phyloP scores from a whole-genome alignment of 2,113 vertebrate genomes.

The Benitochromis conjunctus region DNA sequence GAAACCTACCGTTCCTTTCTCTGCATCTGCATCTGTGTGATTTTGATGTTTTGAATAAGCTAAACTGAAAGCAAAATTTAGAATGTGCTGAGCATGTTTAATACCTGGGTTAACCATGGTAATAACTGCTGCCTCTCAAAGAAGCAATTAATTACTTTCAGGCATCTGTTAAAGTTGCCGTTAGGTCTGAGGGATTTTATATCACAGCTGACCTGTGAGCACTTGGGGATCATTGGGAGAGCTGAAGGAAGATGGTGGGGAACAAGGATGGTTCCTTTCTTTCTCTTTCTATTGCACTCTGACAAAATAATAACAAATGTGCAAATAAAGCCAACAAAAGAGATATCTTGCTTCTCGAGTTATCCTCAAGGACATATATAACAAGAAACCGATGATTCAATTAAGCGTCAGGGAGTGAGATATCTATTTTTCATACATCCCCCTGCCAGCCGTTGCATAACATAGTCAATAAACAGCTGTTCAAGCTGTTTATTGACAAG shows the following conservation, averaged over 20 bases:
- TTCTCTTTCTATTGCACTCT: not conserved
- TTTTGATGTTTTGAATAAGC: not conserved
- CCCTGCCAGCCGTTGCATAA: not conserved
- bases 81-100: not conserved
- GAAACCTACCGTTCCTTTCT: too few relatives aligned
- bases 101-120: not conserved
- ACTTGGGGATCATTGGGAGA: not conserved
- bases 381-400: not conserved
- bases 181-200: not conserved
- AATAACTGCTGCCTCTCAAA: not conserved
- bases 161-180: not conserved
- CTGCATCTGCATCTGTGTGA: not conserved
- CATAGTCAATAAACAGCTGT: not conserved
- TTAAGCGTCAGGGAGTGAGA: conserved; percentile 6
- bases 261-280: not conserved
- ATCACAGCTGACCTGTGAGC: not conserved
- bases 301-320: not conserved
- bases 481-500: not conserved
- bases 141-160: not conserved
- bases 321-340: not conserved
- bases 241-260: not conserved
- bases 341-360: not conserved
- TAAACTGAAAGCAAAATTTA: not conserved
- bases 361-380: not conserved
- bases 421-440: not conserved